Base-by-base conservation (phyloP, 2,888 invertebrate species). In the Tetrapedia diversipes region DNA sequence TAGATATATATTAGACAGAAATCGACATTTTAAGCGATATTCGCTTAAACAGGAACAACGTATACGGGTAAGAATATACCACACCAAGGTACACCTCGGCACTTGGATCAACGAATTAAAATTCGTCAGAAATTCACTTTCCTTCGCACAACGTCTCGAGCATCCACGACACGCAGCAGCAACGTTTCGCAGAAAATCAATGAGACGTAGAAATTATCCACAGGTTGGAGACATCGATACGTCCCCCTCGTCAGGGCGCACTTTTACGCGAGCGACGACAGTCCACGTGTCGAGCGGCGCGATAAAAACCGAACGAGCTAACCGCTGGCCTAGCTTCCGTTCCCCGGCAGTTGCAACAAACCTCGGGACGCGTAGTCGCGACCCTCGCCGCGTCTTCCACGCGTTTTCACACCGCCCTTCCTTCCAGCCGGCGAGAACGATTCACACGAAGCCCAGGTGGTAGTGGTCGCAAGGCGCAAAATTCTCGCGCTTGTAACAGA, bases 211-310 rank as follows among this genome's bases (percentile, higher is more conserved):
- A n/a, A 27, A 72, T 77, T 79, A 75, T 77, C 67, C 79, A 83
- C 77, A 75, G 56, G 68, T n/a, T 75, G 61, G 60, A 64, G 67
- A 10, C 43, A 34, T 32, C 47, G 45, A n/a, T 11, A 4, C 16
- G 29, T 32, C 59, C 57, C 53, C n/a, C 27, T n/a, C 11, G 53
- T 56, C 32, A 19, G 10, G 49, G 37, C 32, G 49, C 68, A 78
- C 66, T 78, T 79, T 69, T 74, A 49, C 66, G 32, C 71, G 65
- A 53, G 65, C 47, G 43, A 19, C 57, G 29, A 43, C 54, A 45
- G 51, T 57, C 67, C 77, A 71, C 77, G 78, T 77, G 71, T 54
- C 53, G 19, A 11, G 54, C 70, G 61, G 27, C 60, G 54, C 47
- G 75, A 47, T 14, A 34, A 63, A 63, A 68, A 43, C 41, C 39